These are phyloP conservation scores for Hemaris fuciformis DNA, from an alignment of 2,888 invertebrate species.

Conservation along the genomic window DNA sequence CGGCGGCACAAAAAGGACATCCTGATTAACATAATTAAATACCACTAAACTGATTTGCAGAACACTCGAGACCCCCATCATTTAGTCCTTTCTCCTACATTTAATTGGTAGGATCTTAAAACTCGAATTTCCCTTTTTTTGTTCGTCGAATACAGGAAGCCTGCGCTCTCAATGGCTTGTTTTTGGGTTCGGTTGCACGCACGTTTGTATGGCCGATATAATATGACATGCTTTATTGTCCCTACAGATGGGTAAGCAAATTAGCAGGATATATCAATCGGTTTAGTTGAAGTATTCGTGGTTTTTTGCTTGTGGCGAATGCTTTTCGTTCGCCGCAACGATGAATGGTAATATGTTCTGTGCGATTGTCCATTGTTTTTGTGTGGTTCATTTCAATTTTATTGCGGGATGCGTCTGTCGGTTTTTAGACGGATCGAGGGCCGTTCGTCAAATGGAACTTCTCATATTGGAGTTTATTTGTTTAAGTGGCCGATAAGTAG, in stretches of 20 bases:
- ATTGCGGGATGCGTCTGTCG: conserved; percentile 37
- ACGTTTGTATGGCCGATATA: conserved; percentile 59
- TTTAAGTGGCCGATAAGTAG: not conserved
- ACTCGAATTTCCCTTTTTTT: conserved; percentile 62
- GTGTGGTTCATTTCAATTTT: conserved; percentile 26
- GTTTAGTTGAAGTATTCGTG: conserved; percentile 46
- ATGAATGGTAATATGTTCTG: conserved; percentile 37
- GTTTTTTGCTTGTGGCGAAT: conserved; percentile 32
- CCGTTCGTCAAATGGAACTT: not conserved
- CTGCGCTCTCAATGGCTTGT: conserved; percentile 65
- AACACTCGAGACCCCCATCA: conserved; percentile 65
- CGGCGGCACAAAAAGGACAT: conserved; percentile 43
- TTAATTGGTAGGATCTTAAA: conserved; percentile 69
- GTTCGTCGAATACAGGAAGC: conserved; percentile 63
- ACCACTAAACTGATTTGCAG: conserved; percentile 59
- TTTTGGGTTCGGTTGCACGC: conserved; percentile 67
- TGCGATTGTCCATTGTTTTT: conserved; percentile 29
- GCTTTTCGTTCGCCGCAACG: conserved; percentile 35
- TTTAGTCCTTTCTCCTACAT: conserved; percentile 61
- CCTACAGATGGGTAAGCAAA: conserved; percentile 64
- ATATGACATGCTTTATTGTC: conserved; percentile 78
- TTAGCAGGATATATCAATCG: conserved; percentile 80
- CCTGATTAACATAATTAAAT: conserved; percentile 64
- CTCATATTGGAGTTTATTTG: not conserved
- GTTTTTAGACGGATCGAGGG: conserved; percentile 27